Percentiles rank a stretch among this genome's conserved stretches.
Conservation (phyloP, 2,888 invertebrate genomes). For the Drosophila stalkeri region DNA sequence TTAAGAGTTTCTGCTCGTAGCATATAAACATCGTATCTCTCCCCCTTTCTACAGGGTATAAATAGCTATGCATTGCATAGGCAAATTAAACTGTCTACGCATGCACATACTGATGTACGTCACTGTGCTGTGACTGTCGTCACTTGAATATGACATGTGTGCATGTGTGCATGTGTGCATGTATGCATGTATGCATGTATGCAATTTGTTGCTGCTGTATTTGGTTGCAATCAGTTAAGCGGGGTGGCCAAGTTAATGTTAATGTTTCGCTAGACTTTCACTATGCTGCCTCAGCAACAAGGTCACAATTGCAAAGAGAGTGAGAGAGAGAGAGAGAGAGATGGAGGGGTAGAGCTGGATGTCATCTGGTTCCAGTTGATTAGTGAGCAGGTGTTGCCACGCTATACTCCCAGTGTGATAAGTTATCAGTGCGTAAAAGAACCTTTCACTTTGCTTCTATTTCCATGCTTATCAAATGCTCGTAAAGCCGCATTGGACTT, state of each 20-base stretch:
- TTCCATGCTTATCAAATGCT: slow-evolving; percentile 47
- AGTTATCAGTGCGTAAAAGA: slow-evolving; percentile 44
- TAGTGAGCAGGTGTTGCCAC: slow-evolving; percentile 21
- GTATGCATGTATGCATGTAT: background rate
- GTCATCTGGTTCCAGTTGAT: slow-evolving; percentile 11
- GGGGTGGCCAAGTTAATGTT: slow-evolving; percentile 29
- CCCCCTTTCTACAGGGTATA: slow-evolving; percentile 5
- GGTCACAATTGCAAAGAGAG: slow-evolving; percentile 21
- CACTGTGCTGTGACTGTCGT: slow-evolving; percentile 18
- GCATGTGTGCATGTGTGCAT: background rate
- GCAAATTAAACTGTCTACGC: slow-evolving; percentile 14
- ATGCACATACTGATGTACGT: slow-evolving; percentile 18
- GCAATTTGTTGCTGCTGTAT: slow-evolving; percentile 26
- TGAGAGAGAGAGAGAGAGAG: background rate
- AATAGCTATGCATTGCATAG: background rate
- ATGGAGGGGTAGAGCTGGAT: background rate
- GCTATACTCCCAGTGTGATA: slow-evolving; percentile 37
- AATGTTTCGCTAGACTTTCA: slow-evolving; percentile 67
- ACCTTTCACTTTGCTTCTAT: slow-evolving; percentile 67
- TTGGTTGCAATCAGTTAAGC: slow-evolving; percentile 51
- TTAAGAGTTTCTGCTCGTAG: background rate
- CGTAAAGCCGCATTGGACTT: slow-evolving; percentile 5
- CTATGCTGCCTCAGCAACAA: slow-evolving; percentile 27
- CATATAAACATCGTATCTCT: background rate
- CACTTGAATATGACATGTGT: slow-evolving; percentile 24